These are phyloP conservation scores for Gavialis gangeticus DNA, from an alignment of 2,113 vertebrate genomes.

Conservation along the genomic window DNA sequence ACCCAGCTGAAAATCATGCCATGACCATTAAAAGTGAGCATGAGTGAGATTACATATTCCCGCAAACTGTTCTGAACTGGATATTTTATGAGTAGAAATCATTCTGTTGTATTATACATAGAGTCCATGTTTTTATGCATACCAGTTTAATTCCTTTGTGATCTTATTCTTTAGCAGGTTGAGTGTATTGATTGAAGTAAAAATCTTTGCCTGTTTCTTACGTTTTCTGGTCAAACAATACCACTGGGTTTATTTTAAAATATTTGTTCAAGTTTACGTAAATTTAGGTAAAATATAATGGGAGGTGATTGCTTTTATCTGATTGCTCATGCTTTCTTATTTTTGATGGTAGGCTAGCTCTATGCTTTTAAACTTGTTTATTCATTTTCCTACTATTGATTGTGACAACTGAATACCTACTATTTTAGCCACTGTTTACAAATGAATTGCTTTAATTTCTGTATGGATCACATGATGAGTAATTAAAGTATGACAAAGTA, in stretches of 20 bases:
- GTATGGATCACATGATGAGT: conserved; percentile 39
- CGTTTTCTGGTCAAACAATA: neutral
- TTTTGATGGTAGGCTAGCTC: conserved; percentile 34
- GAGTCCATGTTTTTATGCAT: neutral
- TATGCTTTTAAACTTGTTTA: conserved; percentile 48
- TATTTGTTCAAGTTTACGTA: conserved; percentile 3
- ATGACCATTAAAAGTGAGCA: neutral
- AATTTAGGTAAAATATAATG: conserved; percentile 37
- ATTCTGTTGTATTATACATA: neutral
- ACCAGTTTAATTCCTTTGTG: neutral
- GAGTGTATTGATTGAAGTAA: neutral
- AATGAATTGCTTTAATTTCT: conserved; percentile 60
- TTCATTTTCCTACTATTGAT: conserved; percentile 69
- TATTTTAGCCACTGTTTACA: conserved; percentile 23
- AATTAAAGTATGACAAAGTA: conserved; percentile 60
- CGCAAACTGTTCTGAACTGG: neutral
- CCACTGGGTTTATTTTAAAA: neutral
- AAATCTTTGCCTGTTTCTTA: neutral
- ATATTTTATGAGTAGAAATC: neutral
- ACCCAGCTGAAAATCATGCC: neutral
- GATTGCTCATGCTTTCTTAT: conserved; percentile 19
- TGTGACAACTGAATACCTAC: conserved; percentile 16
- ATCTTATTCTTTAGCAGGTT: neutral
- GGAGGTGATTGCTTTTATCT: conserved; percentile 56
- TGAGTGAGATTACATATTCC: neutral